phyloP scores from a whole-genome alignment of 2,888 invertebrate species.

The Cosmia pyralina region DNA sequence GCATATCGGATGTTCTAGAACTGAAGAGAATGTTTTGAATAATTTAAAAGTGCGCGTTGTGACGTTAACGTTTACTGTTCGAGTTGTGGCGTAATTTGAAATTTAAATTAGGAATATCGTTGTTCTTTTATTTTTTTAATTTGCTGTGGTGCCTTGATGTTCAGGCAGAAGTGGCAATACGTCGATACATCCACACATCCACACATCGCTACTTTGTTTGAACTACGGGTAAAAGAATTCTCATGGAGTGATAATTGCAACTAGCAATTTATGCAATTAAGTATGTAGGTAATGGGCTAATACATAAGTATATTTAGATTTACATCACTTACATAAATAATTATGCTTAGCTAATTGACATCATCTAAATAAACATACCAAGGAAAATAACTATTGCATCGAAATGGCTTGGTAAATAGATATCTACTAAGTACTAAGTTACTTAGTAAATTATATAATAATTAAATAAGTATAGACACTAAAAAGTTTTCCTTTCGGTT shows the following conservation, averaged over 20 bases:
- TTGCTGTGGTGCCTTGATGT: neutral
- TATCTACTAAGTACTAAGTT: constrained; percentile 1
- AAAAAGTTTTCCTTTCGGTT: neutral
- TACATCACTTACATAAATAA: constrained; percentile 12
- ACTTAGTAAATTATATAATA: neutral
- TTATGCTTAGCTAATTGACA: constrained; percentile 26
- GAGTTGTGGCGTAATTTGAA: constrained; percentile 17
- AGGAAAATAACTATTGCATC: constrained; percentile 34
- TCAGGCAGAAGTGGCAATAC: neutral
- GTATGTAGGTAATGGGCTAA: neutral
- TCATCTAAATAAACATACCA: constrained; percentile 29
- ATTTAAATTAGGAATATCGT: constrained; percentile 24
- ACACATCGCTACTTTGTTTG: neutral
- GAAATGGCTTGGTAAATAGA: constrained; percentile 28
- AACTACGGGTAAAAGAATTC: neutral
- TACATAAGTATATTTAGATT: constrained; percentile 20
- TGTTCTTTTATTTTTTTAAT: constrained; percentile 22
- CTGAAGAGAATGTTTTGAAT: constrained; percentile 13
- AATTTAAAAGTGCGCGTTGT: neutral
- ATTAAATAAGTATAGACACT: neutral
- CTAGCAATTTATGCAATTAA: constrained; percentile 1
- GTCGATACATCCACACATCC: too few relatives aligned
- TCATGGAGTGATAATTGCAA: neutral
- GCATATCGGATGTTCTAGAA: constrained; percentile 48
- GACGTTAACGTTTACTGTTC: constrained; percentile 10